These are phyloP conservation scores for Leptosomus discolor DNA, from an alignment of 2,113 vertebrate species.

Conservation along the genomic window DNA sequence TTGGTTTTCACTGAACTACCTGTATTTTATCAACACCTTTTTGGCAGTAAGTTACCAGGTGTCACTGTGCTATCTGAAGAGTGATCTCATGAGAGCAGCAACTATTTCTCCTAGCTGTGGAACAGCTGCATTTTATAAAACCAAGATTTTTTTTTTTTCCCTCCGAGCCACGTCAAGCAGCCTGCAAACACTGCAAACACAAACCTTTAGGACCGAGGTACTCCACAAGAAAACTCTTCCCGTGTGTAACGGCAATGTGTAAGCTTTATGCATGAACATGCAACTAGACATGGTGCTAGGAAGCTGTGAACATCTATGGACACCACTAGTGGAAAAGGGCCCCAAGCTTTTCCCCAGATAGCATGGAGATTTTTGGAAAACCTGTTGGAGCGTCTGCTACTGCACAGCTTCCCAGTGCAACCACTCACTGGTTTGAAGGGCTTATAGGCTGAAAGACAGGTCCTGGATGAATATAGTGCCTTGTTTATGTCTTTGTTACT, in stretches of 20 bases:
- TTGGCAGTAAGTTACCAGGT: not conserved
- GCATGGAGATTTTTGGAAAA: not conserved
- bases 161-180: not conserved
- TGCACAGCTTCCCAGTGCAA: not conserved
- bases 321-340: not conserved
- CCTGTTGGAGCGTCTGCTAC: not conserved
- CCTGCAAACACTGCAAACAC: not conserved
- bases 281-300: not conserved
- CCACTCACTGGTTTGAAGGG: not conserved
- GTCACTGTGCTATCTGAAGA: not conserved
- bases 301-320: not conserved
- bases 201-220: not conserved
- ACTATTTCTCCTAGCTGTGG: not conserved
- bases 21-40: not conserved
- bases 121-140: not conserved
- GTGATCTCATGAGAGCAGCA: not conserved
- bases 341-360: not conserved
- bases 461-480: not conserved
- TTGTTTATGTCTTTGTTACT: not conserved
- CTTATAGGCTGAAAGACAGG: not conserved
- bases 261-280: not conserved
- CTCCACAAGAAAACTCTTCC: not conserved
- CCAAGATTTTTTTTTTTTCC: not conserved
- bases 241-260: rapidly evolving
- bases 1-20: not conserved